These are phyloP conservation scores for Gastracanthus pulcherrimus DNA, from an alignment of 2,888 invertebrate genomes.

Conservation along the genomic window DNA sequence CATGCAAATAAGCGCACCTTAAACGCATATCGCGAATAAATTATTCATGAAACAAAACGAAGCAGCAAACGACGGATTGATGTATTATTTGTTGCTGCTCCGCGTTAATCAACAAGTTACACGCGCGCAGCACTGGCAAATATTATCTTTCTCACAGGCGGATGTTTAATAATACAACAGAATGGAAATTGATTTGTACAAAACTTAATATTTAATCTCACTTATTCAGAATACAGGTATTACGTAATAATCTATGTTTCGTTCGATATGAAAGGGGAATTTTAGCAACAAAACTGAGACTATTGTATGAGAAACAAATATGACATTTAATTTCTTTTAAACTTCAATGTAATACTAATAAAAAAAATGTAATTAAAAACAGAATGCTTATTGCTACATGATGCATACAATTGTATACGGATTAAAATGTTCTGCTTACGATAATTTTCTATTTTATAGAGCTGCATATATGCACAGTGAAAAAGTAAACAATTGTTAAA, in stretches of 20 bases:
- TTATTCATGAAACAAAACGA: slow-evolving; percentile 13
- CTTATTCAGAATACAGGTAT: neutral
- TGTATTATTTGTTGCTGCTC: slow-evolving; percentile 14
- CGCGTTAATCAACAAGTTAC: slow-evolving; percentile 15
- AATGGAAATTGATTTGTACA: neutral
- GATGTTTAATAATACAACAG: neutral
- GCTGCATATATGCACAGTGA: neutral
- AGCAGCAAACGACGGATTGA: neutral
- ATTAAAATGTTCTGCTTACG: neutral
- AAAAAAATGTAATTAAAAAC: neutral
- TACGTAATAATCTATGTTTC: neutral
- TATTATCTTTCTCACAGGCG: neutral
- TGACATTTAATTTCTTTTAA: too few species aligned
- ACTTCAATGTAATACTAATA: too few species aligned
- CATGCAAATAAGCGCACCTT: slow-evolving; percentile 32
- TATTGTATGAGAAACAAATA: too few species aligned
- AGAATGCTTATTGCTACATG: neutral
- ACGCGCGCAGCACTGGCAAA: neutral
- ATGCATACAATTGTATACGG: neutral
- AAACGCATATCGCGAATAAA: slow-evolving; percentile 13
- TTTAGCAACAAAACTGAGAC: neutral
- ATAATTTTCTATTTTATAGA: neutral
- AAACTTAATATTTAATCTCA: neutral
- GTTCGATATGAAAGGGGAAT: neutral
- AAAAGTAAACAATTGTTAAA: neutral